Conservation (phyloP, 2,113 vertebrate species). For the Clarias gariepinus region DNA sequence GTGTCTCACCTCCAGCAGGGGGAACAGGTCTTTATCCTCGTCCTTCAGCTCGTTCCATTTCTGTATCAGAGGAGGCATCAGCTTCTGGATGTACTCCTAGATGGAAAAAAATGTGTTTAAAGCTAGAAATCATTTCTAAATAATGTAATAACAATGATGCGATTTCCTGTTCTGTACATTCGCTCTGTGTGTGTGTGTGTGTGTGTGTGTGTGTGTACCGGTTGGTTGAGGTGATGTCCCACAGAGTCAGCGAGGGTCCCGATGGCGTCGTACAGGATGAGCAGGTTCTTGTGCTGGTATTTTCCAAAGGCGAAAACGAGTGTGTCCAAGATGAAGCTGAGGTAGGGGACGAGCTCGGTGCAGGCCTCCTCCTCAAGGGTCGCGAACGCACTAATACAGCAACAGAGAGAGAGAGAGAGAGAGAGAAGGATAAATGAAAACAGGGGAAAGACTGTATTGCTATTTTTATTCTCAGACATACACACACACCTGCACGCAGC, state of each 20-base stretch:
- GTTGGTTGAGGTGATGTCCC: conserved; percentile 92
- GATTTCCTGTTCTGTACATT: too few species aligned
- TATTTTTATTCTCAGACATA: background rate
- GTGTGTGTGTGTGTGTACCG: conserved; percentile 16
- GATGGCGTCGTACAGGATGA: conserved; percentile 94
- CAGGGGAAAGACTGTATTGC: background rate
- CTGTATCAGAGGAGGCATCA: conserved; percentile 91
- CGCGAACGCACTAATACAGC: conserved; percentile 82
- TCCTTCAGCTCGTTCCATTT: conserved; percentile 95
- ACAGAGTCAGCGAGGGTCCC: conserved; percentile 92
- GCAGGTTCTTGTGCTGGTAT: conserved; percentile 95
- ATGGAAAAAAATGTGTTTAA: background rate
- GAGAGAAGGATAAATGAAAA: background rate
- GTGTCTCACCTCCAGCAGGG: conserved; percentile 79
- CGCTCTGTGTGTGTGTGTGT: background rate
- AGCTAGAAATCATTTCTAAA: background rate
- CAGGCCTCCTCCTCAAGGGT: conserved; percentile 94
- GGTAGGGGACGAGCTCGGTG: conserved; percentile 93
- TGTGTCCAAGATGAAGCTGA: conserved; percentile 93
- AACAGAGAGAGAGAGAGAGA: background rate
- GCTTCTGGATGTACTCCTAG: conserved; percentile 92
- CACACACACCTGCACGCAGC: conserved; percentile 85
- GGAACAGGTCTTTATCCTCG: conserved; percentile 92
- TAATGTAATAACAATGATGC: background rate
- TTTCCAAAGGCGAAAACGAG: conserved; percentile 95